A percentile compares a stretch with the other conserved stretches of the same genome.
phyloP scores from a whole-genome alignment of 1,140 invertebrate species.

The Popillia japonica region DNA sequence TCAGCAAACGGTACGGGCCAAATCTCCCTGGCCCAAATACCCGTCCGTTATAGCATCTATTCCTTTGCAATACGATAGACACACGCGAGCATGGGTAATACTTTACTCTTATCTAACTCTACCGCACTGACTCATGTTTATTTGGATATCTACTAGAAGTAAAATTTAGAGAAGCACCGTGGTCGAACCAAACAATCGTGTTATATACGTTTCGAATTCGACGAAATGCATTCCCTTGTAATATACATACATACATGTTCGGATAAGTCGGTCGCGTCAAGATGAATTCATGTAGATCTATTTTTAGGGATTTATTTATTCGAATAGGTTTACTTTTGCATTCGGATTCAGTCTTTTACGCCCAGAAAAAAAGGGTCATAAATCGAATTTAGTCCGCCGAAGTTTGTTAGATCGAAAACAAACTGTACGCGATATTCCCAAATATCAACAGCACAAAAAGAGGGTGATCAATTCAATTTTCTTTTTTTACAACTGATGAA shows the following conservation, averaged over 20 bases:
- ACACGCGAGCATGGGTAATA: constrained; percentile 36
- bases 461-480: not conserved
- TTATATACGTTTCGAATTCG: constrained; percentile 26
- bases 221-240: constrained; percentile 9
- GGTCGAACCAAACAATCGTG: constrained; percentile 13
- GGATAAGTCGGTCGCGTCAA: not conserved
- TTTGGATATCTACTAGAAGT: constrained; percentile 47
- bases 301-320: constrained; percentile 14
- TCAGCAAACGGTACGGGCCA: constrained; percentile 38
- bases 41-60: constrained; percentile 38
- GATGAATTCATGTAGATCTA: constrained; percentile 23
- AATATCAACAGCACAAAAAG: not conserved
- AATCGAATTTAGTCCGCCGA: constrained; percentile 6
- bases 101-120: constrained; percentile 46
- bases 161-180: constrained; percentile 42
- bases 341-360: not conserved
- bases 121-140: constrained; percentile 47
- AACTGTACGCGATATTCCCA: constrained; percentile 13
- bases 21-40: constrained; percentile 32
- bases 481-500: not conserved
- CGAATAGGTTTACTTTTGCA: not conserved
- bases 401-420: constrained; percentile 31
- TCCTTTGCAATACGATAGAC: constrained; percentile 39
- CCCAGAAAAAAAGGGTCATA: not conserved
- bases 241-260: not conserved